Evolutionary conservation across 2,113 vertebrate genomes (phyloP), one percentile per base, ranked within the genome.

Genomic region (Cephalopterus ornatus): DNA sequence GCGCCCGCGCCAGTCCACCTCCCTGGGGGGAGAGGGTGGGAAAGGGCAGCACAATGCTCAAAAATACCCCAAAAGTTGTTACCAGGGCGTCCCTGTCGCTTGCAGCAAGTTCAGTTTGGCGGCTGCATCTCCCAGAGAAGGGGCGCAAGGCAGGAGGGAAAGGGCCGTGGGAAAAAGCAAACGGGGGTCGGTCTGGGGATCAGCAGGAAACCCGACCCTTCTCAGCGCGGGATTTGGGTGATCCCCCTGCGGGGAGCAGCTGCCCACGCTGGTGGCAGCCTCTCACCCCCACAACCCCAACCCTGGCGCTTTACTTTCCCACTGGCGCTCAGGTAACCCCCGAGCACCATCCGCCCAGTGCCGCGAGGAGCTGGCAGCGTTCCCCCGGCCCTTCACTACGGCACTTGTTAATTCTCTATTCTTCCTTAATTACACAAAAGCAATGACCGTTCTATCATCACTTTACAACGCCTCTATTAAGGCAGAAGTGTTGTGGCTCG

Each of bases 141-240:
- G 21, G 5, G 1, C 1, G 5, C 1, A 26, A 32, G 47, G 76
- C 22, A 2, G 35, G 37, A 59, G 76, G 18, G 41, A 71, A 39
- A 68, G 3, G 2, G 56, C 27, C 12, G 2, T 0, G 1, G 19
- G 20, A 47, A 32, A 42, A 9, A 39, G 47, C 27, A 0, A 2
- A 13, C 3, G 0, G 39, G 74, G 26, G 5, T 7, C 2, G 0
- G 32, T 32, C 30, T 1, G 3, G 11, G 82, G 30, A 4, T 13
- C 44, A 14, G 28, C 0, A 0, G 42, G 21, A 32, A 68, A 8
- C 53, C 53, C 6, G 14, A 4, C n/a, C 35, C 5, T 37, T 9
- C 72, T 3, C 35, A 0, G 0, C 0, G 32, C 47, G 6, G 47
- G 52, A 2, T 8, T 1, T 11, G 23, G 65, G 73, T 0, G 11